These are phyloP conservation scores for Heliconius hewitsoni DNA, from an alignment of 1,140 invertebrate genomes.

Conservation along the genomic window DNA sequence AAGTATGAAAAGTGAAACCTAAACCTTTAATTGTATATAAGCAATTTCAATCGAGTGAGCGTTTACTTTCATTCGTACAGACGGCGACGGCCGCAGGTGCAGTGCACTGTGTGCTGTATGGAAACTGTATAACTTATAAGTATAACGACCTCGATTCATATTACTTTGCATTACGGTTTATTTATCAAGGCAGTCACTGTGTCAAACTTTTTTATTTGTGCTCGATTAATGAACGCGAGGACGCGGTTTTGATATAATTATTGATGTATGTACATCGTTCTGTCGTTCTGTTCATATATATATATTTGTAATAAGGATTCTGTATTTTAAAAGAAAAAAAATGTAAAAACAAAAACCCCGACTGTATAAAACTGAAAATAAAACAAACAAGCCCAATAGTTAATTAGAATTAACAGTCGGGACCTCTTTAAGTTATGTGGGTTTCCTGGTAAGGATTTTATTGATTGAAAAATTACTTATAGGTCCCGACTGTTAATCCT, in stretches of 20 bases:
- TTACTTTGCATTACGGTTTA: conserved; percentile 28
- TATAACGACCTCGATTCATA: conserved; percentile 24
- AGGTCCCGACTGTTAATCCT: no score
- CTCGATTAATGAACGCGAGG: conserved; percentile 3
- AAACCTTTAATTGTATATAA: conserved; percentile 32
- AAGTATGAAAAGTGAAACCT: conserved; percentile 61
- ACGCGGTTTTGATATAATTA: neutral
- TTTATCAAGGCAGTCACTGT: conserved; percentile 28
- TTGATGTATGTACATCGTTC: neutral
- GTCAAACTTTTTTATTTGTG: conserved; percentile 21
- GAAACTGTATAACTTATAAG: neutral
- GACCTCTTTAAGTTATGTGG: no score
- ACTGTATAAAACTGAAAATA: no score
- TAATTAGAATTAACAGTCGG: no score
- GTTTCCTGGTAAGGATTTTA: no score
- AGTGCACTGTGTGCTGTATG: neutral
- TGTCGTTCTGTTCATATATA: neutral
- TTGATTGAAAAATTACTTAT: no score
- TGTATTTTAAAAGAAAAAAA: neutral
- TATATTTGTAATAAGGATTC: neutral
- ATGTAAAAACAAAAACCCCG: no score
- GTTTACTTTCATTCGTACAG: conserved; percentile 38
- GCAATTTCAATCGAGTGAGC: conserved; percentile 26
- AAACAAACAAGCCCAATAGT: no score
- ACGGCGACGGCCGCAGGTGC: conserved; percentile 4